Percentiles rank a stretch among this genome's conserved stretches.
phyloP scores from a whole-genome alignment of 2,113 vertebrate species.

The Burhinus oedicnemus region DNA sequence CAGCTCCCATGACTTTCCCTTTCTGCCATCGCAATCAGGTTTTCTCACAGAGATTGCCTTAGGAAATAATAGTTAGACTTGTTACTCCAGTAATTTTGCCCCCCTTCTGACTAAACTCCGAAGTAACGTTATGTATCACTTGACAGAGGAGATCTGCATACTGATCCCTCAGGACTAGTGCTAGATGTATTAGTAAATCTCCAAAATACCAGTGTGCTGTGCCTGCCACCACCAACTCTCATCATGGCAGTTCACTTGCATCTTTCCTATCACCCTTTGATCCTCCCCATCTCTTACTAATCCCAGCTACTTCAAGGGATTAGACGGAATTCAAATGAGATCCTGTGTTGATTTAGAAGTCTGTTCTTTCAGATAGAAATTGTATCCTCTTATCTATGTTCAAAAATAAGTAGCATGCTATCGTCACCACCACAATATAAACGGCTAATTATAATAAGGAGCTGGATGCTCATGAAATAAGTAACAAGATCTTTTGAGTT shows the following conservation, averaged over 20 bases:
- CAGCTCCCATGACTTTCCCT: not conserved
- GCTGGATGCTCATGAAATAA: not conserved
- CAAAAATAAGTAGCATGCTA: not conserved
- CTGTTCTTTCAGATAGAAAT: not conserved
- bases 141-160: not conserved
- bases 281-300: conserved; percentile 30
- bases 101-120: not conserved
- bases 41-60: not conserved
- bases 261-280: conserved; percentile 27
- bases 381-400: not conserved
- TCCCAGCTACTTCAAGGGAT: conserved; percentile 38
- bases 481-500: not conserved
- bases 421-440: not conserved
- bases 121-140: not conserved
- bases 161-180: not conserved
- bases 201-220: not conserved
- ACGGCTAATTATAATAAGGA: not conserved
- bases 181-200: not conserved
- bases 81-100: not conserved
- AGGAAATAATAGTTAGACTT: not conserved
- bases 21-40: not conserved
- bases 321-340: conserved; percentile 22
- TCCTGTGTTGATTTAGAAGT: not conserved
- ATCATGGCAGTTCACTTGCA: not conserved
- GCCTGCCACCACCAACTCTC: not conserved